Conservation (phyloP, 2,113 vertebrate species). For the Carettochelys insculpta region DNA sequence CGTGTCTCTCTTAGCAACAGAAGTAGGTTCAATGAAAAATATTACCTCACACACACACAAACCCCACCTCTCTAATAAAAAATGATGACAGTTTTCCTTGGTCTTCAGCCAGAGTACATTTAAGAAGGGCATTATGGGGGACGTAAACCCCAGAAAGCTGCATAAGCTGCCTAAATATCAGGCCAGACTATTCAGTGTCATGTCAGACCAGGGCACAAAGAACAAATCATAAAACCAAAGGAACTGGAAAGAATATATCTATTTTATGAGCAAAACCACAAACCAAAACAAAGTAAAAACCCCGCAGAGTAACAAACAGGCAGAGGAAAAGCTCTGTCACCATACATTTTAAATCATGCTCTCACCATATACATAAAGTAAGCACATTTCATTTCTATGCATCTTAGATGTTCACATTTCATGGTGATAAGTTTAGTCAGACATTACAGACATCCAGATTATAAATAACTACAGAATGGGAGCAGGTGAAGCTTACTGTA, state of each 20-base stretch:
- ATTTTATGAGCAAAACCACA: neutral
- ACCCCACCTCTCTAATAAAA: neutral
- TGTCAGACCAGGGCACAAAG: rapidly evolving
- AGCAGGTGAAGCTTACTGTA: neutral
- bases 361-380: neutral
- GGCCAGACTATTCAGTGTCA: neutral
- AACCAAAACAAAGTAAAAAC: too few relatives aligned
- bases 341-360: neutral
- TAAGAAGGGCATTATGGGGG: neutral
- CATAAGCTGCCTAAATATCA: neutral
- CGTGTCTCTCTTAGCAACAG: neutral
- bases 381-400: neutral
- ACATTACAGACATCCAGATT: neutral
- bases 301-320: neutral
- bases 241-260: neutral
- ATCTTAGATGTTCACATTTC: neutral
- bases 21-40: neutral
- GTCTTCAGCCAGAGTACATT: neutral
- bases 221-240: neutral
- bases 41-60: neutral
- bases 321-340: neutral
- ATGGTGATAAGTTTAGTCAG: neutral
- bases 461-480: neutral
- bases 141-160: conserved; percentile 3
- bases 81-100: neutral